Evolutionary conservation across 1,140 invertebrate genomes (phyloP).

Genomic region (Galleria mellonella): DNA sequence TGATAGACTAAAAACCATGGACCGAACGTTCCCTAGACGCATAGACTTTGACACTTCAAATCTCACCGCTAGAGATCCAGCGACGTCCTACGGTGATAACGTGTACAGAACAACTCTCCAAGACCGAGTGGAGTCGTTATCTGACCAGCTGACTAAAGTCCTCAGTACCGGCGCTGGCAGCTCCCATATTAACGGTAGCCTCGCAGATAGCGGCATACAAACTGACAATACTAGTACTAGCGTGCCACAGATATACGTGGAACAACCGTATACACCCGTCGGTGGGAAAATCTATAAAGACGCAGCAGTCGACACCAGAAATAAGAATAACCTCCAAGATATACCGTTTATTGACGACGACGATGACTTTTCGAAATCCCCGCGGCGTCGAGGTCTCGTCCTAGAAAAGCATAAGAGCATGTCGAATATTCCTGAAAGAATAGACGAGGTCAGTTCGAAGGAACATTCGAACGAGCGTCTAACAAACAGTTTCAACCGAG

Average conservation of each 20-base stretch:
- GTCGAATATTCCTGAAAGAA: conserved; percentile 57
- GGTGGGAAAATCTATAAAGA: conserved; percentile 43
- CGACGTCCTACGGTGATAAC: conserved; percentile 50
- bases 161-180: conserved; percentile 55
- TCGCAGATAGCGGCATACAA: conserved; percentile 63
- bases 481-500: conserved; percentile 51
- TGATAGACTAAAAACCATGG: conserved; percentile 48
- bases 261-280: conserved; percentile 20
- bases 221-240: conserved; percentile 62
- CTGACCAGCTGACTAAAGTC: conserved; percentile 59
- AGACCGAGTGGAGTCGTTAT: conserved; percentile 50
- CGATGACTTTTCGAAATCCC: conserved; percentile 37
- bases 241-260: conserved; percentile 56
- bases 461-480: conserved; percentile 49
- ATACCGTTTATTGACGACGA: conserved; percentile 68
- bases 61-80: conserved; percentile 30
- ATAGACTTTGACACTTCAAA: conserved; percentile 60
- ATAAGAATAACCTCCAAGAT: conserved; percentile 61
- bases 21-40: conserved; percentile 42
- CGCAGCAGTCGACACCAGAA: conserved; percentile 57
- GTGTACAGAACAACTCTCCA: conserved; percentile 41
- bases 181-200: conserved; percentile 60
- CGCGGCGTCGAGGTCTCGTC: conserved; percentile 27
- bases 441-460: conserved; percentile 48
- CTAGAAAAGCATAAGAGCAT: conserved; percentile 61